Base-by-base conservation (phyloP, 2,797 vertebrate species). In the Spheniscus humboldti region DNA sequence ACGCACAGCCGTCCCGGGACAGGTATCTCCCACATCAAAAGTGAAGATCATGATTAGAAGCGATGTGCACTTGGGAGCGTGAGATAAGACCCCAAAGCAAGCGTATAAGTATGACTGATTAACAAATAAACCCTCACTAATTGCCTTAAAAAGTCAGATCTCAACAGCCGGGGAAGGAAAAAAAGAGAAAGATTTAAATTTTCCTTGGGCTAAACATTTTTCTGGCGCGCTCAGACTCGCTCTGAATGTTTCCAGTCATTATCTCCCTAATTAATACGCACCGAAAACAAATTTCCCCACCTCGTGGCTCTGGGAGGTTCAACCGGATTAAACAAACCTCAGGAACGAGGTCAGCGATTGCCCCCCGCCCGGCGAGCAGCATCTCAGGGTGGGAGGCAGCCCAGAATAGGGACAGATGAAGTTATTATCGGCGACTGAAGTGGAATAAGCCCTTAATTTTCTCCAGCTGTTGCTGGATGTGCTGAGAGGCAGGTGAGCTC, bases 391-490 rank as follows among this genome's bases (percentile, higher is more conserved):
- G 71, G 73, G 37, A 67, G 55, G 69, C 91, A 95, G 96, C 96
- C 81, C 13, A 31, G 80, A 76, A 85, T 9, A 41, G 95, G 97
- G 97, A 97, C 92, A 97, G 97, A 97, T 97, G 95, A 50, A 56
- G 92, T 90, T 97, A 55, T 96, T 92, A 55, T 19, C 55, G 5
- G 23, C 18, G 67, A 94, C 84, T 56, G 62, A 74, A 88, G 66
- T 67, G 95, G 35, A 95, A 87, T 37, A 62, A 92, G n/a, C 45
- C 75, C 88, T 69, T 98, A 89, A 95, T 97, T 96, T 84, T 79
- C 90, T 86, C 92, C 97, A 98, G 97, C 97, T 98, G 96, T 88
- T 78, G 85, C 64, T 75, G 67, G 84, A 88, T 91, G 85, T 81
- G 88, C 74, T 11, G 71, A 31, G 73, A 64, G 56, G 16, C 59